Evolutionary conservation across 2,113 vertebrate species (phyloP).

Genomic region (Protomyctophum bolini): DNA sequence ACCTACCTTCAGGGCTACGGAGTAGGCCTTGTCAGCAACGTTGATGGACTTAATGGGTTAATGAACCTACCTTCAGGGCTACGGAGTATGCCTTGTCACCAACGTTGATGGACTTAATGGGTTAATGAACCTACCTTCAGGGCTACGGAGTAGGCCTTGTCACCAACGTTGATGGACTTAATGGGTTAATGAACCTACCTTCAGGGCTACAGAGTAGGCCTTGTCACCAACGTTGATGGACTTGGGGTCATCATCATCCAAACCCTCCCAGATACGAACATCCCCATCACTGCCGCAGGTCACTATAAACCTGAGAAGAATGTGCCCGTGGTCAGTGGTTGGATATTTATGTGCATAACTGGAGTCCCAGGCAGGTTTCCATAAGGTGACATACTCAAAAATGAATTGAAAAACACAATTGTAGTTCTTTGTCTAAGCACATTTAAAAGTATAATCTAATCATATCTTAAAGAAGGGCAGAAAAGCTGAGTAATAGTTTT

Average conservation of each 20-base stretch:
- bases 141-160: conserved; percentile 90
- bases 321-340: neutral
- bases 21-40: conserved; percentile 93
- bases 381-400: neutral
- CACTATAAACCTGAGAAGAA: conserved; percentile 84
- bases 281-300: conserved; percentile 96
- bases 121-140: too few species aligned
- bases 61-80: conserved; percentile 91
- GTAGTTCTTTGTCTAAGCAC: too few species aligned
- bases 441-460: too few species aligned
- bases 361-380: neutral
- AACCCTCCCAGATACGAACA: conserved; percentile 92
- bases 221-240: conserved; percentile 95
- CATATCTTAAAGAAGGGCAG: too few species aligned
- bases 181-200: conserved; percentile 76
- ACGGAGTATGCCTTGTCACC: conserved; percentile 93
- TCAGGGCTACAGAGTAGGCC: conserved; percentile 89
- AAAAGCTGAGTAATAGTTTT: too few species aligned
- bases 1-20: conserved; percentile 89
- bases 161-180: conserved; percentile 94
- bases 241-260: conserved; percentile 95
- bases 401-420: neutral
- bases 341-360: neutral
- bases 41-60: conserved; percentile 95
- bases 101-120: conserved; percentile 93